These are phyloP conservation scores for Meteorus sp. DNA, from an alignment of 1,140 invertebrate genomes.

Conservation along the genomic window DNA sequence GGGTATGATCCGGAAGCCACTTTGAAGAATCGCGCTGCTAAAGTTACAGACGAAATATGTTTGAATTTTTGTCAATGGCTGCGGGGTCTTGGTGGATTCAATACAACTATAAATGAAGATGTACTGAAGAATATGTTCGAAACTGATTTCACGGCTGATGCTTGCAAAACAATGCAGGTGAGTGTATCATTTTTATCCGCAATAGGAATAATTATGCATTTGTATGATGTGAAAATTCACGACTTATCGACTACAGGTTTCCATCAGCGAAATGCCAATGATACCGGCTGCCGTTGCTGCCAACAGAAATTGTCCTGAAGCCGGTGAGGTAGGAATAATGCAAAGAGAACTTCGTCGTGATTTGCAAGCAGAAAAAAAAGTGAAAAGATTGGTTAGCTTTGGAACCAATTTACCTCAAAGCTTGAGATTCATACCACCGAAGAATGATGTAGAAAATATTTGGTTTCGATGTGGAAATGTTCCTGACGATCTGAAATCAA, in stretches of 20 bases:
- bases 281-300: constrained; percentile 37
- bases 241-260: constrained; percentile 29
- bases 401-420: constrained; percentile 56
- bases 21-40: constrained; percentile 42
- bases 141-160: constrained; percentile 62
- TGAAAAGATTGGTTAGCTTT: constrained; percentile 55
- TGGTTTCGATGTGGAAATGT: constrained; percentile 59
- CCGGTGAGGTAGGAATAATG: constrained; percentile 49
- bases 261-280: constrained; percentile 42
- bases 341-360: constrained; percentile 58
- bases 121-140: constrained; percentile 60
- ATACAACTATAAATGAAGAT: constrained; percentile 51
- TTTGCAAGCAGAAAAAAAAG: constrained; percentile 53
- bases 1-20: constrained; percentile 49
- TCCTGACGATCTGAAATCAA: constrained; percentile 60
- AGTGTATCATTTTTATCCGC: constrained; percentile 18
- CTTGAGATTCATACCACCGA: constrained; percentile 57
- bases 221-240: too few species aligned
- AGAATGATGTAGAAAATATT: constrained; percentile 53
- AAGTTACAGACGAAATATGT: constrained; percentile 47
- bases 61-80: constrained; percentile 66
- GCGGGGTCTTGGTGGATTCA: constrained; percentile 55
- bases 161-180: constrained; percentile 57
- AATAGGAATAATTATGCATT: too few species aligned
- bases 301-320: constrained; percentile 43